phyloP scores from a whole-genome alignment of 2,797 vertebrate genomes.

The Lagocephalus sceleratus region DNA sequence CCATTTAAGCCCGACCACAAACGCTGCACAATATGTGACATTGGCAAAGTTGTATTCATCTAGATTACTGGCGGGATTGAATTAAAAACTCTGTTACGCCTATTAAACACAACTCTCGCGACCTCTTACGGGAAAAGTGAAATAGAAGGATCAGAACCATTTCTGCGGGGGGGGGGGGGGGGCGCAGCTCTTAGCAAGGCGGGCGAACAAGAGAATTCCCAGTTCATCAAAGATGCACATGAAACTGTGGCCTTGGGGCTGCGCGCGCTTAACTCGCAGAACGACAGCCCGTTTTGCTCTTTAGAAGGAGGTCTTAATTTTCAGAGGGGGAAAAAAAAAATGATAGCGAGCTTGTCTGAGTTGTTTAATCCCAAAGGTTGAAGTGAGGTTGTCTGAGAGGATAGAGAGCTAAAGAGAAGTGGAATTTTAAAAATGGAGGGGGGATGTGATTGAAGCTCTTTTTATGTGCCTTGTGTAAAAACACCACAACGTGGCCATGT shows the following conservation, averaged over 20 bases:
- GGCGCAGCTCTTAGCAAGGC: constrained; percentile 53
- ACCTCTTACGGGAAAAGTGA: constrained; percentile 3
- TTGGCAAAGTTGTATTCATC: neutral
- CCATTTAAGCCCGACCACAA: constrained; percentile 11
- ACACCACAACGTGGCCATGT: too few species aligned
- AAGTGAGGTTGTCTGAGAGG: constrained; percentile 22
- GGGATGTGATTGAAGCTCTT: too few species aligned
- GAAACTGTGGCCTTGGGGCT: constrained; percentile 57
- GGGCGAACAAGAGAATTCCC: constrained; percentile 59
- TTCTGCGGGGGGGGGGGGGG: constrained; percentile 17
- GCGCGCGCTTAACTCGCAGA: constrained; percentile 39
- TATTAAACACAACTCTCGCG: neutral
- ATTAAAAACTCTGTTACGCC: too few species aligned
- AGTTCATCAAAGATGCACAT: constrained; percentile 71
- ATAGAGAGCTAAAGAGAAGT: constrained; percentile 14
- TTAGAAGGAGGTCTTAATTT: constrained; percentile 57
- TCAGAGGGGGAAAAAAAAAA: constrained; percentile 39
- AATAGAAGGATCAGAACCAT: constrained; percentile 2
- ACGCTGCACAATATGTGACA: constrained; percentile 6
- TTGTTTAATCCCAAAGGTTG: constrained; percentile 35
- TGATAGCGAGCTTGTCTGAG: constrained; percentile 34
- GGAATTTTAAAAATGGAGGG: too few species aligned
- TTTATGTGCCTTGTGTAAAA: too few species aligned
- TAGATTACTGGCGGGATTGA: neutral
- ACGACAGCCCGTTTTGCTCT: constrained; percentile 54